Base-by-base conservation (phyloP, 2,888 invertebrate species). In the Netelia inedita region DNA sequence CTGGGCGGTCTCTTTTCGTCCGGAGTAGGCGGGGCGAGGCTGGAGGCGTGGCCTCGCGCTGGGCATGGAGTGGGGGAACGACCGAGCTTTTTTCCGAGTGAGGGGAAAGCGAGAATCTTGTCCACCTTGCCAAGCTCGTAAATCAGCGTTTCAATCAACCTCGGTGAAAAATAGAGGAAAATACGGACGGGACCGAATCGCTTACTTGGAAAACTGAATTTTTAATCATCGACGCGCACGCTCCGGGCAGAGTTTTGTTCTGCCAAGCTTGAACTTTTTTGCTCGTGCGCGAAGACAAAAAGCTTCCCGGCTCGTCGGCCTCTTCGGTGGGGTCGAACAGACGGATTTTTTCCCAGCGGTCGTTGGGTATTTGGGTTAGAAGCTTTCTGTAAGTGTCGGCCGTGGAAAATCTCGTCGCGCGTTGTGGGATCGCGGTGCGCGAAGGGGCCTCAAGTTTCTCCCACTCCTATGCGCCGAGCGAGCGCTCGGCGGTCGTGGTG, bases 11-110 rank as follows among this genome's bases (percentile, higher is more conserved):
- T 55, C 72, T 79, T 43, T 61, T 8, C 41, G 14, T 16, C 21
- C 19, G 28, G 43, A 65, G 35, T 79, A 46, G 85, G 85, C 75
- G 85, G 85, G 68, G 85, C 72, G 53, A 66, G 23, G 50, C 75
- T 55, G 55, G 72, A 61, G 85, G 85, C 85, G 85, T 73, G 0
- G 19, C 46, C 72, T 23, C 9, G 9, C 8, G 14, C 14, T n/a
- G 5, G 50, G n/a, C 9, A 5, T 0, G 28, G 53, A 72, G 79
- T 79, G 85, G 82, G 72, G 41, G 61, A 55, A 35, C 35, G 6
- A 57, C 21, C 43, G 35, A 21, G 14, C 10, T 71, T 75, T 59
- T 61, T 65, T 28, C n/a, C n/a, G 1, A 6, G 72, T 57, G 71
- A 41, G 69, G 78, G 63, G 72, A 16, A 41, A n/a, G 16, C 28